Evolutionary conservation across 2,113 vertebrate species (phyloP).

Genomic region (Gnathonemus echidnorhynchus): DNA sequence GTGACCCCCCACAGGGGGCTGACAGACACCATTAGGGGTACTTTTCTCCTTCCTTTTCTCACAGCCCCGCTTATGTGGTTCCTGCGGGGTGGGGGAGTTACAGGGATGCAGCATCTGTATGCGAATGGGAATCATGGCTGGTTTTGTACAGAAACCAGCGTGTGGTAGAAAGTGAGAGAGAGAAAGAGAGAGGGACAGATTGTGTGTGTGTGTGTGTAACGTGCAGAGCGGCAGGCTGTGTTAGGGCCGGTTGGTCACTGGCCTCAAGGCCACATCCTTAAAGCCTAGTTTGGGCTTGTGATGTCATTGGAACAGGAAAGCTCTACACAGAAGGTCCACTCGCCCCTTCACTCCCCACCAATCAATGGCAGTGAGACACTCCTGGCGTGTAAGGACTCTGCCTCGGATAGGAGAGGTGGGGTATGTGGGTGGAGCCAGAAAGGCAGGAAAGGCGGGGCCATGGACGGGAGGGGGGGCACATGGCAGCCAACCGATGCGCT

Average conservation of each 20-base stretch:
- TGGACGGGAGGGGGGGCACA: constrained; percentile 2
- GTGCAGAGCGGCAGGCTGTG: not conserved
- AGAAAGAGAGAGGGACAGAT: not conserved
- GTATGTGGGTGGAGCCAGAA: not conserved
- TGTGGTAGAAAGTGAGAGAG: not conserved
- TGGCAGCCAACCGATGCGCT: not conserved
- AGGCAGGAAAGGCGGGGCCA: not conserved
- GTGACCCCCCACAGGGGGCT: not conserved
- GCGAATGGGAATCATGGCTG: not conserved
- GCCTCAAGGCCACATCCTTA: not conserved
- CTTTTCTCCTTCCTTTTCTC: constrained; percentile 2
- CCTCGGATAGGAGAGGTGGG: not conserved
- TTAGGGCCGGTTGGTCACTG: not conserved
- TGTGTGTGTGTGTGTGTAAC: not conserved
- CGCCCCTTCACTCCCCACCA: not conserved
- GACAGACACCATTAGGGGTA: not conserved
- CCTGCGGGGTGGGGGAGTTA: not conserved
- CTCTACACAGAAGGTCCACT: not conserved
- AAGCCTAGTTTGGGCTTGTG: not conserved
- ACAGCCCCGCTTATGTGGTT: not conserved
- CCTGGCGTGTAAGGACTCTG: not conserved
- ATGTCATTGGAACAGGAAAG: not conserved
- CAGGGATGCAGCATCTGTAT: not conserved
- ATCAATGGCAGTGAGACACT: not conserved
- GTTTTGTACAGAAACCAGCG: not conserved